phyloP scores from a whole-genome alignment of 2,888 invertebrate genomes.

The Temnothorax unifasciatus region DNA sequence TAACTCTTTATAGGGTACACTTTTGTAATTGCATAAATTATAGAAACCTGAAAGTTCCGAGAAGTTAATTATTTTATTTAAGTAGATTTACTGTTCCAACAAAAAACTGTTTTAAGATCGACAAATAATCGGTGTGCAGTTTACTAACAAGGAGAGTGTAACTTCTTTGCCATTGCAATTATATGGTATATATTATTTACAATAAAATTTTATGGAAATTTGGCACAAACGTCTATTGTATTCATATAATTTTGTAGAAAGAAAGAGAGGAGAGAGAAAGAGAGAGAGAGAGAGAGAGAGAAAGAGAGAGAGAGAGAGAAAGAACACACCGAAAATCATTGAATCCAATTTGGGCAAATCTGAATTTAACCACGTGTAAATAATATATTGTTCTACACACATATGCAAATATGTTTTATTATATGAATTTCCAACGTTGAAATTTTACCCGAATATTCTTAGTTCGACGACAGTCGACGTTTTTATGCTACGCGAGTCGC shows the following conservation, averaged over 20 bases:
- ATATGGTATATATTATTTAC: neutral
- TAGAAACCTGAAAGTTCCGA: neutral
- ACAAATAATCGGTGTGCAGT: no score
- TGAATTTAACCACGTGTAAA: neutral
- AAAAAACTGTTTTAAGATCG: no score
- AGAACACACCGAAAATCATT: neutral
- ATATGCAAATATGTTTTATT: neutral
- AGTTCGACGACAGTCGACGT: neutral
- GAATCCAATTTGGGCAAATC: neutral
- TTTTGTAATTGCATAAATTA: neutral
- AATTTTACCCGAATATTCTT: neutral
- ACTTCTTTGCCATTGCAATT: slow-evolving; percentile 2
- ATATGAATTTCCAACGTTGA: neutral
- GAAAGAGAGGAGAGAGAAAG: neutral
- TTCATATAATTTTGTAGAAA: neutral
- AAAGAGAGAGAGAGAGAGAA: neutral
- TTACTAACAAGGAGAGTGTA: neutral
- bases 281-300: neutral
- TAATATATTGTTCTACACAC: neutral
- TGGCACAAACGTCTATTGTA: neutral
- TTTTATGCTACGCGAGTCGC: slow-evolving; percentile 5
- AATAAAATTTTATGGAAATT: neutral
- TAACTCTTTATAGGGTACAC: slow-evolving; percentile 7
- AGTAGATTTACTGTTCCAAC: no score
- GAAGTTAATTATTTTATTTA: neutral